Evolutionary conservation across 2,888 invertebrate species (phyloP), one percentile per base, ranked within the genome.

Genomic region (Oconnorella tubifera): DNA sequence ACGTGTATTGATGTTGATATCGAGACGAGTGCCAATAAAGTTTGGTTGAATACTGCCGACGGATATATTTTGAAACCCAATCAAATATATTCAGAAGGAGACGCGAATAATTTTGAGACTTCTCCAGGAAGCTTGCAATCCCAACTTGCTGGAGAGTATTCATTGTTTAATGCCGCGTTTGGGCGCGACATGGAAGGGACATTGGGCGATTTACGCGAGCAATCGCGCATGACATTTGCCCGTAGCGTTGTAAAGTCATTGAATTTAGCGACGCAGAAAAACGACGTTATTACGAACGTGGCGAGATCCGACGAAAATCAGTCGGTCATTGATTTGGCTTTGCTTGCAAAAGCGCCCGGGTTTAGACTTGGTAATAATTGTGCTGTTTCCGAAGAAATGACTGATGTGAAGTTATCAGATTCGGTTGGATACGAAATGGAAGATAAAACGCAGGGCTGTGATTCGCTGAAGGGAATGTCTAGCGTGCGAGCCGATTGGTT

Each of bases 291-390:
- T 14, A 19, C 40, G 6, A 19, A 19, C 19, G 19, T 19, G 40
- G 19, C 19, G 40, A 40, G 19, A 19, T 40, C 40, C 40, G 19
- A 14, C 40, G 40, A 19, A 19, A 14, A 40, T 40, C 40, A 40
- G 6, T 40, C 40, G 19, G 10, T 40, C 40, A n/a, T 23, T 51
- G 53, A 51, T 25, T 6, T 51, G 4, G 6, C 10, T 4, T 27
- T 51, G 10, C 53, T 51, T 19, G 53, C 53, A 6, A 51, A 51
- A 27, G 53, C 53, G 6, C 53, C 53, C 23, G 53, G 53, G 53
- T 51, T 19, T 51, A 19, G 53, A 6, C 53, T 25, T 10, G 10
- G 40, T 19, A 40, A 14, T 19, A 19, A 19, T 19, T 10, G 40
- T 19, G 10, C 40, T 14, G 19, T 40, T 19, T 40, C 40, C 10